Evolutionary conservation across 2,797 vertebrate genomes (phyloP), one percentile per base, ranked within the genome.

Genomic region (Myotis findleyi): DNA sequence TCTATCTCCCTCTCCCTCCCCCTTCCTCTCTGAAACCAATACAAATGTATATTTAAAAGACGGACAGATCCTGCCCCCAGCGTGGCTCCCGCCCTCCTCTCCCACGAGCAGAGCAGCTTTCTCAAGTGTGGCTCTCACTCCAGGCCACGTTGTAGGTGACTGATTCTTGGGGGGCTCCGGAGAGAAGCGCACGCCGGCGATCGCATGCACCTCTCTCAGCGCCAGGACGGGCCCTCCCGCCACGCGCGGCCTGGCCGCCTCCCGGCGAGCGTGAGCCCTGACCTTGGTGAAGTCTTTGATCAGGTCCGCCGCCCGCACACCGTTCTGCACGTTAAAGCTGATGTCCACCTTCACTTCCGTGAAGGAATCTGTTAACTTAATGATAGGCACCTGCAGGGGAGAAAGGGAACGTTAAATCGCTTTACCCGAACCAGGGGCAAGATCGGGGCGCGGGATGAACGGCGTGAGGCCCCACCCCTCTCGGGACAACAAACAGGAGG

Each of bases 341-440:
- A 99, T 99, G 98, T 99, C 99, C 97, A 99, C 99, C 98, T 99
- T 99, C 93, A 99, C 99, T 97, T 99, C 99, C 21, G 99, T 99
- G 98, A 99, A 99, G 57, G 99, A 99, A 98, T 99, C 99, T 3
- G 99, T 99, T 97, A 99, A 98, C 97, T 99, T 99, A 97, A 99
- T 99, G 97, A 99, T 99, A 94, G 99, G 99, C 96, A 99, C 99
- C 99, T 99, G 96, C 57, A 86, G 98, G 95, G 77, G 97, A 95
- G 38, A 87, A 68, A 75, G 51, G 17, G 10, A 33, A 81, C 64
- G 59, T 82, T 83, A 84, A 94, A 95, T 75, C 33, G 30, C 13
- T 21, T 18, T 14, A 41, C 25, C 7, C 27, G 64, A 76, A 80
- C 53, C 13, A 47, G 66, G 8, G 55, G 80, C 49, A 86, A 79